Evolutionary conservation across 1,140 invertebrate genomes (phyloP), one percentile per base, ranked within the genome.

Genomic region (Harpegnathos saltator): DNA sequence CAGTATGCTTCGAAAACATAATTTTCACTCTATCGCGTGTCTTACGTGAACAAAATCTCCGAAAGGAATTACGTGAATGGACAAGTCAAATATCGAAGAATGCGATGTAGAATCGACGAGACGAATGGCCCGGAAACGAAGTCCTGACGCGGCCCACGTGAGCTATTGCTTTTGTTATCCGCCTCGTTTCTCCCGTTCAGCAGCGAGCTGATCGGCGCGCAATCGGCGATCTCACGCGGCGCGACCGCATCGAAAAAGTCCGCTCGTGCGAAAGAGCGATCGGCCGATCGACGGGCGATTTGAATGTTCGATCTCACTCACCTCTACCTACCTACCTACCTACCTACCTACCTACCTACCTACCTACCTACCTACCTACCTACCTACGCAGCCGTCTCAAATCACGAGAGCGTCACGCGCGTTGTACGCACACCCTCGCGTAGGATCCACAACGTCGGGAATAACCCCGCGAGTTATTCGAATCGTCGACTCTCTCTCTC

Each of bases 401-500:
- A 54, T 22, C 74, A 61, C 54, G 61, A 50, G 44, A 81, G 22
- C 63, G 83, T 52, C 50, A 77, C 65, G 33, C 50, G 52, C 22
- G 52, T 14, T 15, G 29, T 22, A 58, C 65, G 33, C 65, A 84
- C 66, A 61, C 56, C 71, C 65, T 66, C 77, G 66, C 22, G 22
- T 44, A 33, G 69, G 78, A 72, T 88, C 77, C 84, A 85, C 78
- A 52, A 85, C 85, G 83, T 83, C 63, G 68, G 87, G 81, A 44
- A 44, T 44, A 87, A 86, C 77, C 75, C 82, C 29, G 81, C 69
- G 87, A 87, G 82, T 90, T 90, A 90, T 89, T 80, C 75, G 78
- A 90, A 91, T 88, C 77, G 88, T 90, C 82, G 83, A 66, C 80
- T 87, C 38, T 44, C 38, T 44, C 38, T 44, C 7, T 33, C 29